A percentile compares a stretch with the other conserved stretches of the same genome.
phyloP scores from a whole-genome alignment of 2,888 invertebrate species.

The Trilocha varians region DNA sequence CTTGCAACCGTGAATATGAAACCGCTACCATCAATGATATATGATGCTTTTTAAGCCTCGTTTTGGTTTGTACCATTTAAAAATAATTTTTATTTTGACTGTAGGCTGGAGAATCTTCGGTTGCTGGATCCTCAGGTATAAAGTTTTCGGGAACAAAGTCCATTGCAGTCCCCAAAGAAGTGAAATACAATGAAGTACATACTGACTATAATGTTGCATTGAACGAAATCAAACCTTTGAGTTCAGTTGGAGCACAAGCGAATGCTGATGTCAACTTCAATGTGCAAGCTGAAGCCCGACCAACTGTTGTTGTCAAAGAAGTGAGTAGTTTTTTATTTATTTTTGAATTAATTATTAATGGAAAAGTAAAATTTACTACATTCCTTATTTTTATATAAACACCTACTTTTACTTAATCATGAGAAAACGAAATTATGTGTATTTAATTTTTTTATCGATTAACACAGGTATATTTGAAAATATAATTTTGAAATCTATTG shows the following conservation, averaged over 20 bases:
- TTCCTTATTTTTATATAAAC: too few species aligned
- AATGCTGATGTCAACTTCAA: slow-evolving; percentile 22
- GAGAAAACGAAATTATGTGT: too few species aligned
- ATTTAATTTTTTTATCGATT: too few species aligned
- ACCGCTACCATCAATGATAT: too few species aligned
- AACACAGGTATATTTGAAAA: too few species aligned
- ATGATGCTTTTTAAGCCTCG: too few species aligned
- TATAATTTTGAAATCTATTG: too few species aligned
- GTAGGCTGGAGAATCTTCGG: not conserved
- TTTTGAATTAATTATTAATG: not conserved
- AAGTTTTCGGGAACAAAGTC: slow-evolving; percentile 29
- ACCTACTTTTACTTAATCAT: too few species aligned
- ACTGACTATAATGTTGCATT: slow-evolving; percentile 32
- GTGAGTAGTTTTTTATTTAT: slow-evolving; percentile 40
- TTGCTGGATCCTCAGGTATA: slow-evolving; percentile 32
- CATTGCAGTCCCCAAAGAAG: slow-evolving; percentile 19
- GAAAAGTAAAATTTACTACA: not conserved
- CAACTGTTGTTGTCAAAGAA: slow-evolving; percentile 43
- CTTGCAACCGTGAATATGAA: too few species aligned
- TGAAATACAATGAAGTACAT: slow-evolving; percentile 29
- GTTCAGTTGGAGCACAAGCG: slow-evolving; percentile 15
- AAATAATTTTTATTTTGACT: slow-evolving; percentile 10
- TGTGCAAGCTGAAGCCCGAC: slow-evolving; percentile 24
- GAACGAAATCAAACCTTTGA: slow-evolving; percentile 38
- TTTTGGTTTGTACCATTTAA: not conserved